Base-by-base conservation (phyloP, 1,140 invertebrate species). In the Drosophila carrolli region DNA sequence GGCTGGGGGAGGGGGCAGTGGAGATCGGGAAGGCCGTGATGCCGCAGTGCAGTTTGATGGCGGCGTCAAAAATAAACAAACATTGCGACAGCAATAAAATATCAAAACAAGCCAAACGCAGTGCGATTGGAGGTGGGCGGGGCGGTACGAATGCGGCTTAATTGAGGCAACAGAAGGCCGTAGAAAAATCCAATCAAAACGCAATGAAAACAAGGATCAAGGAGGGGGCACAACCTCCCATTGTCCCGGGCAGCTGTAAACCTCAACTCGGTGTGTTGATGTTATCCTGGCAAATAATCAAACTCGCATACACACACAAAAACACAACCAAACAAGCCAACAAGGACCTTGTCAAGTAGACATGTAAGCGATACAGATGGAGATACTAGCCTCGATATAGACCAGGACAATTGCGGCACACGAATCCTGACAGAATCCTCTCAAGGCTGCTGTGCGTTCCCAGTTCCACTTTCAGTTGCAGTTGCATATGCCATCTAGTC, bases 31-130 rank as follows among this genome's bases (percentile, higher is more conserved):
- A 48, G 44, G 10, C 16, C 43, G 44, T 9, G n/a, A 53, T 62
- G 78, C 46, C 59, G 81, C 79, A 73, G 44, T 81, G 78, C 82
- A 85, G 66, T 85, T 75, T 71, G 55, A 72, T 53, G 68, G 65
- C 70, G 67, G 76, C 74, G 84, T 80, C 84, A 83, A 83, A 88
- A 89, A 83, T 78, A 89, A 76, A 83, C 80, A 88, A 83, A 88
- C 84, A 88, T 89, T 88, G 84, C 84, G 84, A 89, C 79, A 72
- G 79, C 79, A 86, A 86, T 88, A 86, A 86, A 88, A 88, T 86
- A 86, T 82, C 61, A 81, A 51, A 74, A 56, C 78, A 70, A 68
- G 57, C 60, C 29, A 58, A 62, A 37, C 35, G 11, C 32, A 46
- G 41, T 29, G 48, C 55, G 11, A 14, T 41, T 43, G 54, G 48